Percentiles rank a stretch among this genome's conserved stretches.
Evolutionary conservation across 2,888 invertebrate genomes (phyloP).

Genomic region (Drosophila niveifrons): DNA sequence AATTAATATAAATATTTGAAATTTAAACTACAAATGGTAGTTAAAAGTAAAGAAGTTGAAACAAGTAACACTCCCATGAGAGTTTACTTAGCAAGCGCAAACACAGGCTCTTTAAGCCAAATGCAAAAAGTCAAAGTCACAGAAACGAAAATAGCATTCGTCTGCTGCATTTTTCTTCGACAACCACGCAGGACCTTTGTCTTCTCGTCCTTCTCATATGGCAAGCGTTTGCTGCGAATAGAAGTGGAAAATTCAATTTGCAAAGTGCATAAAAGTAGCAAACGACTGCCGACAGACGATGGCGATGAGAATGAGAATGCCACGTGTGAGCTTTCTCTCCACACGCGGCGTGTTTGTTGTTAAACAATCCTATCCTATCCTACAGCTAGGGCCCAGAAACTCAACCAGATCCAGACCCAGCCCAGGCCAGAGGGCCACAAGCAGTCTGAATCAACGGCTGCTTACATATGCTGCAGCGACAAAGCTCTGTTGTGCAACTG

Average conservation of each 20-base stretch:
- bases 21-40: no score
- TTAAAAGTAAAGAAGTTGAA: no score
- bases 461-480: slow-evolving; percentile 53
- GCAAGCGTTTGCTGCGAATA: slow-evolving; percentile 52
- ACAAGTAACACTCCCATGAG: neutral
- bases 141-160: slow-evolving; percentile 32
- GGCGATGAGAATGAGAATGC: slow-evolving; percentile 25
- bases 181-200: slow-evolving; percentile 21
- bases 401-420: slow-evolving; percentile 13
- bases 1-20: no score
- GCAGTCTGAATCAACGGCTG: slow-evolving; percentile 33
- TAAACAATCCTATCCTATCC: slow-evolving; percentile 71
- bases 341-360: slow-evolving; percentile 63
- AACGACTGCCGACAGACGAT: slow-evolving; percentile 32
- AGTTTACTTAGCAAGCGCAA: slow-evolving; percentile 6
- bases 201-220: slow-evolving; percentile 19
- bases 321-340: slow-evolving; percentile 64
- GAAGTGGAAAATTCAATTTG: slow-evolving; percentile 80
- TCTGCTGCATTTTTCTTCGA: slow-evolving; percentile 6
- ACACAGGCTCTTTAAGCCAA: slow-evolving; percentile 13
- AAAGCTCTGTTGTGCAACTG: slow-evolving; percentile 12
- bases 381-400: slow-evolving; percentile 11
- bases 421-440: slow-evolving; percentile 7
- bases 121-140: slow-evolving; percentile 12
- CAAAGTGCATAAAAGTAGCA: slow-evolving; percentile 77